A percentile compares a stretch with the other conserved stretches of the same genome.
phyloP scores from a whole-genome alignment of 2,113 vertebrate genomes.

The Seriola dumerili region DNA sequence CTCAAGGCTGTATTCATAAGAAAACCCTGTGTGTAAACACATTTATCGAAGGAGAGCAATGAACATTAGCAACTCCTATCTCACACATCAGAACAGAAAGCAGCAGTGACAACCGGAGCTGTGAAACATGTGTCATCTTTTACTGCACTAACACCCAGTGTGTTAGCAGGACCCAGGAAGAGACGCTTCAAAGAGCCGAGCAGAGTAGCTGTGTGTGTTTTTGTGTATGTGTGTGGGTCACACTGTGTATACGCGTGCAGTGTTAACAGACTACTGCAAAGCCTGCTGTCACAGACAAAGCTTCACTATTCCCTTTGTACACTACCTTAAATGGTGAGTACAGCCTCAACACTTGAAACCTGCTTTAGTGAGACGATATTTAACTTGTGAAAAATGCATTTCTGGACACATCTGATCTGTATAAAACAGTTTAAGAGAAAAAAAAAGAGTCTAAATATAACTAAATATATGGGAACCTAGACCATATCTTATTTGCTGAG shows the following conservation, averaged over 20 bases:
- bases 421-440: not conserved
- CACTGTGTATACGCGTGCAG: not conserved
- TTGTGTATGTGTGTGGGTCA: not conserved
- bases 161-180: constrained; percentile 50
- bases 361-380: not conserved
- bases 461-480: not conserved
- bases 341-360: not conserved
- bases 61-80: not conserved
- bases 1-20: not conserved
- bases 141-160: constrained; percentile 55
- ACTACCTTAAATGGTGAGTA: constrained; percentile 51
- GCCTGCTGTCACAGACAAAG: constrained; percentile 27
- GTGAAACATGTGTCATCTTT: constrained; percentile 68
- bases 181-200: constrained; percentile 57
- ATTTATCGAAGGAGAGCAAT: not conserved
- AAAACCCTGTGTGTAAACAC: not conserved
- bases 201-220: constrained; percentile 8
- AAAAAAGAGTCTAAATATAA: not conserved
- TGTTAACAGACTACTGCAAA: constrained; percentile 26
- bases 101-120: constrained; percentile 33
- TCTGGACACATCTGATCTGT: constrained; percentile 15
- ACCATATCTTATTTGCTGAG: not conserved
- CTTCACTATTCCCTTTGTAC: constrained; percentile 22
- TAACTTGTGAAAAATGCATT: not conserved
- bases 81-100: constrained; percentile 44